Evolutionary conservation across 2,113 vertebrate genomes (phyloP), one percentile per base, ranked within the genome.

Genomic region (Neopipo cinnamomea): DNA sequence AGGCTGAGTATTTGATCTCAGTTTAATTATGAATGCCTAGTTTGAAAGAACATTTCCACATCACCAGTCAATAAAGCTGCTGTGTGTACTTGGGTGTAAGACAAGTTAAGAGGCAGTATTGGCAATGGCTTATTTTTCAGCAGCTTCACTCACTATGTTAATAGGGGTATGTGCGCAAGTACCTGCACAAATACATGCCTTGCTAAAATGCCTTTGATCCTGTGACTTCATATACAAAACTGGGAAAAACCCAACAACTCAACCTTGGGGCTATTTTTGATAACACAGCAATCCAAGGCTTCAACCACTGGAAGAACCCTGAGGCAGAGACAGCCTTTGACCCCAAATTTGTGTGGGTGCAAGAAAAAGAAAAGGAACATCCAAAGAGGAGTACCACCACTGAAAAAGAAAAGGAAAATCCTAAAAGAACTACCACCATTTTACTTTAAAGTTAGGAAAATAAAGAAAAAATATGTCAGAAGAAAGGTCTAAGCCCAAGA

Each of bases 21-120:
- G 77, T 96, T 95, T 97, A 98, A 98, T 97, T 98, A 97, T 93
- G 93, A 97, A 97, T 94, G 93, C 82, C 91, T 94, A 25, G 73
- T 97, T 98, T 95, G 94, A 97, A 91, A 96, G 91, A 97, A 96
- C 76, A 97, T 95, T 97, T 97, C 92, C 96, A 98, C 83, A 95
- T 93, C 96, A 96, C 33, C 94, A 95, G 97, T 94, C 79, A 89
- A 53, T 75, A 95, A 88, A 3, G 27, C 80, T 82, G 39, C 63
- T 70, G 72, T 71, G 94, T 71, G 49, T 66, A 58, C 61, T 91
- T 80, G 86, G 35, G 35, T 92, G 82, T 75, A 85, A 87, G 53
- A 42, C 35, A 58, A 23, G 12, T 30, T 78, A 82, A 95, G 62
- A 92, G 33, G 47, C 95, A 39, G 27, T 30, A 31, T 5, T 77